Conservation (phyloP, 2,113 vertebrate species). For the Vulpes lagopus region DNA sequence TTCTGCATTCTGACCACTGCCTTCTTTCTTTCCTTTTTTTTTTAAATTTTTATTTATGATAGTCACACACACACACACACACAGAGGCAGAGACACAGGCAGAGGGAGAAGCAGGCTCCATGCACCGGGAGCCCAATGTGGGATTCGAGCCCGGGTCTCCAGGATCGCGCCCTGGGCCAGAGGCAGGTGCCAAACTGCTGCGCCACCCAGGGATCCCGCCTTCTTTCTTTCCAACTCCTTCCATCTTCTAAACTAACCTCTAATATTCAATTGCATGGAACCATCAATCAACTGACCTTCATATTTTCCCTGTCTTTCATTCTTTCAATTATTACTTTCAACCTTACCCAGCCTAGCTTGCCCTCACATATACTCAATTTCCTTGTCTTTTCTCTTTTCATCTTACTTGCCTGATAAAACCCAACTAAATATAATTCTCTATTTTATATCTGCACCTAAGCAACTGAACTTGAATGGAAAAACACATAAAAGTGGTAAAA, state of each 20-base stretch:
- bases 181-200: no score
- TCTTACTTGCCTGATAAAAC: slow-evolving; percentile 39
- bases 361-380: not conserved
- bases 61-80: no score
- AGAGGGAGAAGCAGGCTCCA: no score
- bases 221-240: not conserved
- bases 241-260: not conserved
- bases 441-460: slow-evolving; percentile 34
- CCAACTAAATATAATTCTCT: slow-evolving; percentile 49
- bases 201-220: no score
- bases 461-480: slow-evolving; percentile 40
- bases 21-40: not conserved
- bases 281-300: not conserved
- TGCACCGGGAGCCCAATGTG: no score
- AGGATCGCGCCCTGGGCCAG: no score
- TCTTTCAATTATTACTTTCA: not conserved
- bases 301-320: not conserved
- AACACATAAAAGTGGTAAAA: slow-evolving; percentile 5
- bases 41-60: no score
- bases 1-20: slow-evolving; percentile 24
- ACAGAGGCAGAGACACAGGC: no score
- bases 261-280: not conserved
- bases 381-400: not conserved
- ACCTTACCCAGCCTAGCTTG: not conserved
- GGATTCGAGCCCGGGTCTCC: no score